These are phyloP conservation scores for Ryuthela nishihirai DNA, from an alignment of 2,888 invertebrate genomes.

Conservation along the genomic window DNA sequence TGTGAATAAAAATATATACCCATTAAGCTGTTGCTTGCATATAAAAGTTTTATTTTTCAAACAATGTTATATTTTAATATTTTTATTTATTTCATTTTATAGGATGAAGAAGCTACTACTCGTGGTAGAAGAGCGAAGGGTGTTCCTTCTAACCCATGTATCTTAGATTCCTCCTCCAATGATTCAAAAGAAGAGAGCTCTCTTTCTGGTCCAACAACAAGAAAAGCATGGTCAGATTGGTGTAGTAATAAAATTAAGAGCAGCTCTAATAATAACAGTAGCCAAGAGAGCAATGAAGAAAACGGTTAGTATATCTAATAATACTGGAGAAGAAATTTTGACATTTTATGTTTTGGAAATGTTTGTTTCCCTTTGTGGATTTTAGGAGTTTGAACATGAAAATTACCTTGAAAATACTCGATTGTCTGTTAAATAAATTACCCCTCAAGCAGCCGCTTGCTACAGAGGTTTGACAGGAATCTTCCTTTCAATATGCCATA, in stretches of 20 bases:
- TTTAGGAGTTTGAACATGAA: too few relatives aligned
- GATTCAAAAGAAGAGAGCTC: slow-evolving; percentile 49
- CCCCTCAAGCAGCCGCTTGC: too few relatives aligned
- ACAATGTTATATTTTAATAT: not conserved
- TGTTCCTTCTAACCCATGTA: slow-evolving; percentile 29
- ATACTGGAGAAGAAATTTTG: too few relatives aligned
- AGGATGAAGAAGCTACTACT: slow-evolving; percentile 44
- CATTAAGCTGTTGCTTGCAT: too few relatives aligned
- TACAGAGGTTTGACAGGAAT: too few relatives aligned
- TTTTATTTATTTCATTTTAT: slow-evolving; percentile 5
- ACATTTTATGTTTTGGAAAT: too few relatives aligned
- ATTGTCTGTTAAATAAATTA: too few relatives aligned
- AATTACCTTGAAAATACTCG: too few relatives aligned
- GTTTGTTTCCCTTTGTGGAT: too few relatives aligned
- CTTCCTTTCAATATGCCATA: too few relatives aligned
- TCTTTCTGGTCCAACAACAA: slow-evolving; percentile 64
- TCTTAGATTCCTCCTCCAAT: slow-evolving; percentile 42
- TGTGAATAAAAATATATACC: too few relatives aligned
- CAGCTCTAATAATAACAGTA: slow-evolving; percentile 22
- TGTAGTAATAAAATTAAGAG: slow-evolving; percentile 48
- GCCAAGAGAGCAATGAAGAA: slow-evolving; percentile 39
- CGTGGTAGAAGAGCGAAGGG: slow-evolving; percentile 34
- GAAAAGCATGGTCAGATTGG: slow-evolving; percentile 72
- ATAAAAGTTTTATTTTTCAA: too few relatives aligned
- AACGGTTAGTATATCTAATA: slow-evolving; percentile 21